Percentiles rank a stretch among this genome's conserved stretches.
Conservation (phyloP, 2,113 vertebrate genomes). For the Podilymbus podiceps region DNA sequence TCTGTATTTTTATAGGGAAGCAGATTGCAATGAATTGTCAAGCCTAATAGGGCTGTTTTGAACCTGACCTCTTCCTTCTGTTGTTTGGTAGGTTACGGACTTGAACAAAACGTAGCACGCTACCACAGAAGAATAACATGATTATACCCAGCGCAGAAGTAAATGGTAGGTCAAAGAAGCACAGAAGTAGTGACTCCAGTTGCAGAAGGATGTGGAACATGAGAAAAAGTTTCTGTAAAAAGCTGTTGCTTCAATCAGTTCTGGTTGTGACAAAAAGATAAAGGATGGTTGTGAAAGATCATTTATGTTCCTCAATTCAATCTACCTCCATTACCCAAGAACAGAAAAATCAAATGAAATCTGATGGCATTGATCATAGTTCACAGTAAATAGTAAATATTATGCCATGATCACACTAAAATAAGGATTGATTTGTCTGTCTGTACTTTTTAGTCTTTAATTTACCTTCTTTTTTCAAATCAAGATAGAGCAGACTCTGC, state of each 20-base stretch:
- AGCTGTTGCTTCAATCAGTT: background rate
- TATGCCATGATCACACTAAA: background rate
- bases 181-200: background rate
- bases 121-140: background rate
- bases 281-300: background rate
- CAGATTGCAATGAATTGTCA: background rate
- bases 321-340: background rate
- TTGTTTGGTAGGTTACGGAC: background rate
- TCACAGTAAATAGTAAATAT: background rate
- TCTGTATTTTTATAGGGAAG: background rate
- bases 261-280: background rate
- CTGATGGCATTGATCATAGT: background rate
- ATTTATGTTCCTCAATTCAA: background rate
- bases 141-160: background rate
- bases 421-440: background rate
- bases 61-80: fast-evolving
- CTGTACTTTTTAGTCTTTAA: background rate
- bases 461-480: background rate
- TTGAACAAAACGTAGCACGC: fast-evolving
- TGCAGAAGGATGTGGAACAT: background rate
- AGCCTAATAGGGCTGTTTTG: background rate
- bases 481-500: background rate
- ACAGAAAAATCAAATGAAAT: background rate
- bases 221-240: background rate
- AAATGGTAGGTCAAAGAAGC: background rate